Percentiles rank a stretch among this genome's conserved stretches.
Conservation (phyloP, 1,140 invertebrate species). For the Apis cerana region DNA sequence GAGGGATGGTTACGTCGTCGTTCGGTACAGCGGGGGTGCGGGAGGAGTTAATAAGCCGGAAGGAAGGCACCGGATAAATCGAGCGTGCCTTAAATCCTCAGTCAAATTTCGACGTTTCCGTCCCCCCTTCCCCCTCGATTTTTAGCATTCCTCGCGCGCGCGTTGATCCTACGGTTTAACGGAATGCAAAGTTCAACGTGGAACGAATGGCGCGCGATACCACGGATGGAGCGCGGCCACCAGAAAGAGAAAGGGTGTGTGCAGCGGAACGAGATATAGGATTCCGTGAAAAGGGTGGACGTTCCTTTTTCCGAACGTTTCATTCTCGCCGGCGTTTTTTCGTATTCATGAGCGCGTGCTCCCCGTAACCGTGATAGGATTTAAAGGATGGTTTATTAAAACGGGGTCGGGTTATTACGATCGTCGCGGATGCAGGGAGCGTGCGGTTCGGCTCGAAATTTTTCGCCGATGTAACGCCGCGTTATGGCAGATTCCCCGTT, state of each 20-base stretch:
- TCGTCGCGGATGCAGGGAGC: slow-evolving; percentile 5
- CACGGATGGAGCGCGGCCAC: too few species aligned
- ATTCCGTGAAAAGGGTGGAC: background rate
- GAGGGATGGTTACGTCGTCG: slow-evolving; percentile 50
- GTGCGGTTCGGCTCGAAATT: background rate
- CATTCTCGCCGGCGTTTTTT: background rate
- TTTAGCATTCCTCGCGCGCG: background rate
- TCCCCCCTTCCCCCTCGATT: background rate
- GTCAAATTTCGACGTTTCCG: slow-evolving; percentile 36
- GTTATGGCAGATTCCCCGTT: background rate
- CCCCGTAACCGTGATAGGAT: slow-evolving; percentile 3
- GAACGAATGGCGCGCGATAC: background rate
- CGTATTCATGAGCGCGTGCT: slow-evolving; percentile 8
- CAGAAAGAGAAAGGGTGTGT: background rate
- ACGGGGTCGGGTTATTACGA: background rate
- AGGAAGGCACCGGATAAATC: slow-evolving; percentile 47
- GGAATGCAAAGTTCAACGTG: slow-evolving; percentile 1
- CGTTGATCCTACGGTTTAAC: slow-evolving; percentile 2
- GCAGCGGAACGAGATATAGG: background rate
- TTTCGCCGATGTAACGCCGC: background rate
- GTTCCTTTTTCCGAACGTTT: background rate
- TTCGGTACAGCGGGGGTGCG: slow-evolving; percentile 27
- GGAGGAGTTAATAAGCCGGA: slow-evolving; percentile 58
- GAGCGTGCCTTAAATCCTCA: slow-evolving; percentile 39
- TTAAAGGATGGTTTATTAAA: slow-evolving; percentile 36